Base-by-base conservation (phyloP, 2,888 invertebrate genomes). In the Polydrusus pterygomalis region DNA sequence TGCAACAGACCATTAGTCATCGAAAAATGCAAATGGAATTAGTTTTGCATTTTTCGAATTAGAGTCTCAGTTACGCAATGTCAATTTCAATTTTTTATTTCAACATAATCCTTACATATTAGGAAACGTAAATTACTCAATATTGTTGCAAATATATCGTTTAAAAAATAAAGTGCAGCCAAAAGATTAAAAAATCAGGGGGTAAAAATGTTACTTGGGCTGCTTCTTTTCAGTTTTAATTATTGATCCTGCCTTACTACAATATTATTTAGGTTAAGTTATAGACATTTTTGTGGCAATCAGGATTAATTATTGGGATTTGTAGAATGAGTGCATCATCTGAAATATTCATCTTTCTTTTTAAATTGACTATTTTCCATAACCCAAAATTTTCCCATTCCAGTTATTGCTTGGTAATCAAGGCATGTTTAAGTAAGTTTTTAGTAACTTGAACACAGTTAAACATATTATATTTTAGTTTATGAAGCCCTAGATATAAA, bases 381-480 rank as follows among this genome's bases (percentile, higher is more conserved):
- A 38, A 34, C 6, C 3, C n/a, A 15, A 9, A 45, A 45, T 3
- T 45, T 45, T 49, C 17, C 47, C 47, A 49, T 49, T 7, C 7
- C 9, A 34, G 34, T 34, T 56, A 56, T 56, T 56, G 56, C 9
- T 60, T 60, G 58, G 58, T 60, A 15, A 60, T 60, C 38, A 60
- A 17, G 17, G 17, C 17, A 30, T 34, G 9, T 20, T 54, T 11
- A 15, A 56, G n/a, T n/a, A 58, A 34, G 38, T 15, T 38, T 54
- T 11, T 1, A 30, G n/a, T n/a, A 58, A 34, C 17, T 34, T 38
- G 15, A 34, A 10, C 17, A 15, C n/a, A 38, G 15, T 30, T 13
- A 5, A 58, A 10, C 5, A 47, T 1, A 43, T 43, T 3, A n/a
- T n/a, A n/a, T n/a, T 43, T 43, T 43, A n/a, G 13, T 13, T 43